Conservation (phyloP, 2,113 vertebrate species). For the Pleuronectes platessa region DNA sequence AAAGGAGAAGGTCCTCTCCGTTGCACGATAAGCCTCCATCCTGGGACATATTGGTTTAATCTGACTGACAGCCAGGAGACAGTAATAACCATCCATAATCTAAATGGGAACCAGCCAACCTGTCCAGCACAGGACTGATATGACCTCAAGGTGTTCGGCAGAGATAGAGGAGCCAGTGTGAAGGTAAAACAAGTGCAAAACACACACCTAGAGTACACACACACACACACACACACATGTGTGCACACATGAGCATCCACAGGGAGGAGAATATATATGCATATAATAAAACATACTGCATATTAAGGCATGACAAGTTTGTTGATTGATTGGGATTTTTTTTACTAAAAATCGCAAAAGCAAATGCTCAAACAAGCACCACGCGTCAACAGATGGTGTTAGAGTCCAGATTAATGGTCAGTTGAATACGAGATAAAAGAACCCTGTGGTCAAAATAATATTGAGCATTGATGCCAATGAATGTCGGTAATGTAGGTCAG, state of each 20-base stretch:
- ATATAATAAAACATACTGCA: neutral
- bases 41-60: conserved; percentile 78
- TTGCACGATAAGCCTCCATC: conserved; percentile 66
- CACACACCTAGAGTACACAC: neutral
- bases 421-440: too few relatives aligned
- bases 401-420: too few relatives aligned
- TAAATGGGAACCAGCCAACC: conserved; percentile 70
- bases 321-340: neutral
- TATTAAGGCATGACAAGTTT: neutral
- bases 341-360: too few relatives aligned
- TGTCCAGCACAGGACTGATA: conserved; percentile 63
- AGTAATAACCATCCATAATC: conserved; percentile 81
- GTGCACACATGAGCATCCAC: neutral
- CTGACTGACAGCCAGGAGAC: conserved; percentile 77
- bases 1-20: conserved; percentile 55
- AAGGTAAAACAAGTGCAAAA: conserved; percentile 2
- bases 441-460: too few relatives aligned
- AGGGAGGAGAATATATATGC: neutral
- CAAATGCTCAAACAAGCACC: too few relatives aligned
- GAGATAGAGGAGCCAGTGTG: conserved; percentile 65
- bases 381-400: too few relatives aligned
- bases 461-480: too few relatives aligned
- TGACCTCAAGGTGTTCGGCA: conserved; percentile 75
- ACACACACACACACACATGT: neutral
- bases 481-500: too few relatives aligned